A percentile compares a stretch with the other conserved stretches of the same genome.
These are phyloP conservation scores for Watersipora subatra DNA, from an alignment of 1,140 invertebrate genomes.

Conservation along the genomic window DNA sequence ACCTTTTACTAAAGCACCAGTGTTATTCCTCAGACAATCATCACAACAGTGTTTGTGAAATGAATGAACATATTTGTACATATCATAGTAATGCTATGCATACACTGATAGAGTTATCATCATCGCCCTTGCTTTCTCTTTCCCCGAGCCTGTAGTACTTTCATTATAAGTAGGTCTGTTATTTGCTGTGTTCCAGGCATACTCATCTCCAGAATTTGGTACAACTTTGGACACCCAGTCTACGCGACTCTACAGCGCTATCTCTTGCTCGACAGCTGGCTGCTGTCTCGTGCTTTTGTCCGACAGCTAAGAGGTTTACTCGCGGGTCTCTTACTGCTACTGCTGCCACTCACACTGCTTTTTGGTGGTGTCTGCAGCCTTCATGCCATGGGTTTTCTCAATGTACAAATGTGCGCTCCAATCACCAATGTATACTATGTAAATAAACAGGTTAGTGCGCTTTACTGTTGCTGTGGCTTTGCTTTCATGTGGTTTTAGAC, in stretches of 20 bases:
- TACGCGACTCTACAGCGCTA: not conserved
- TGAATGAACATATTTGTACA: no score
- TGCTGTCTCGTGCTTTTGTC: not conserved
- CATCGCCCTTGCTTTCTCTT: no score
- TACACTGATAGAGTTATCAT: no score
- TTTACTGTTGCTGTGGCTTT: no score
- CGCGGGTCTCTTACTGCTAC: not conserved
- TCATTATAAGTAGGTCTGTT: no score
- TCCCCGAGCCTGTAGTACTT: no score
- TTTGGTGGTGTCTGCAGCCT: not conserved
- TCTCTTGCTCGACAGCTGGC: not conserved
- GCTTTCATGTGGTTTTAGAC: no score
- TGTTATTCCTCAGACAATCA: no score
- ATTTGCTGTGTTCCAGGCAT: no score
- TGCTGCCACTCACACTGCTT: not conserved
- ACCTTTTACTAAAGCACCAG: no score
- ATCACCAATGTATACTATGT: not conserved
- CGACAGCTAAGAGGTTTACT: not conserved
- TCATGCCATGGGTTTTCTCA: not conserved
- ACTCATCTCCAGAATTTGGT: not conserved
- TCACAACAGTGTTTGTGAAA: no score
- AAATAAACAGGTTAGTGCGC: not conserved
- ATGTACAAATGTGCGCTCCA: not conserved
- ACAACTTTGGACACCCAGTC: not conserved
- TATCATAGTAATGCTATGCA: no score